phyloP scores from a whole-genome alignment of 2,113 vertebrate genomes.

The Zosterops japonicus region DNA sequence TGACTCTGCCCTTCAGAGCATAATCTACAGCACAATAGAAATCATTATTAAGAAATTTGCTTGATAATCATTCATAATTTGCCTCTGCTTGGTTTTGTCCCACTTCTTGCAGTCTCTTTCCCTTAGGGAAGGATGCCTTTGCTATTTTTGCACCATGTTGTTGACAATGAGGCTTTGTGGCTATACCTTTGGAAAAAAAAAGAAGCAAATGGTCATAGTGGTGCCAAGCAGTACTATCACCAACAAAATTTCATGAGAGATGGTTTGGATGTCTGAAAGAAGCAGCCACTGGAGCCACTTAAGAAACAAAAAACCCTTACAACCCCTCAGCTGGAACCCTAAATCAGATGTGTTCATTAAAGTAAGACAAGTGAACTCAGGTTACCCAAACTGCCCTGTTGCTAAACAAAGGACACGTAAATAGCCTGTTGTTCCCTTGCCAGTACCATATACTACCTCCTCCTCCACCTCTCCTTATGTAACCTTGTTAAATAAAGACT shows the following conservation, averaged over 20 bases:
- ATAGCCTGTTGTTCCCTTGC: constrained; percentile 40
- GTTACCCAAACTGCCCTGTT: constrained; percentile 38
- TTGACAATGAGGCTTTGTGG: neutral
- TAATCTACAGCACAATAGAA: neutral
- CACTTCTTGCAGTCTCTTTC: neutral
- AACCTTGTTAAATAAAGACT: constrained; percentile 58
- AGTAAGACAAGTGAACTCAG: constrained; percentile 27
- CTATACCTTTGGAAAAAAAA: neutral
- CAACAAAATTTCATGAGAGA: neutral
- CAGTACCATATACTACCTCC: constrained; percentile 16
- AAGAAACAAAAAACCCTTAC: neutral
- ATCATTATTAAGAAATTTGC: neutral
- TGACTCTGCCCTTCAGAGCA: neutral
- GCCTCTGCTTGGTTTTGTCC: neutral
- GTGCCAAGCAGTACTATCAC: neutral
- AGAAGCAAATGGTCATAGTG: neutral
- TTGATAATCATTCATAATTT: neutral
- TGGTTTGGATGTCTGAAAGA: neutral
- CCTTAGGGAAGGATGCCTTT: neutral
- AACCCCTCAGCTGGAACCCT: neutral
- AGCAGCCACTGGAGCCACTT: neutral
- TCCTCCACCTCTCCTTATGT: constrained; percentile 40
- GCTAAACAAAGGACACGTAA: constrained; percentile 5
- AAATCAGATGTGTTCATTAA: constrained; percentile 29
- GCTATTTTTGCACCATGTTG: neutral